Base-by-base conservation (phyloP, 2,888 invertebrate species). In the Beris chalybata region DNA sequence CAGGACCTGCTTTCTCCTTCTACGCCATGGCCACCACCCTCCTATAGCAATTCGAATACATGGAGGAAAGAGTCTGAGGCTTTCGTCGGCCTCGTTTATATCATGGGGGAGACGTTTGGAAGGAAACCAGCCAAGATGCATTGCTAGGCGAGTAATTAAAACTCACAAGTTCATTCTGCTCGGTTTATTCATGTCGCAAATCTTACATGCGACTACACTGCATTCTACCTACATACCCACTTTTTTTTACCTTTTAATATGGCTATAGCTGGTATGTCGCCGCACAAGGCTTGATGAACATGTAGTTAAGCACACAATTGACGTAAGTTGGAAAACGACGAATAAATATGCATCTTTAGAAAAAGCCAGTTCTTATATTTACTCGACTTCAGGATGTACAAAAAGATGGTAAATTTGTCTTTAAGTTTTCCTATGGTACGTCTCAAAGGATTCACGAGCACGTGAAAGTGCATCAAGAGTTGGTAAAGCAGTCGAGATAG, bases 261-360 rank as follows among this genome's bases (percentile, higher is more conserved):
- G 50, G 15, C 11, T 50, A 52, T 61, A 50, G 22, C 45, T 38
- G 29, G 47, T 38, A 61, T 61, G 61, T 52, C 22, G 50, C 61
- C 13, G 38, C n/a, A 61, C 31, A 48, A 50, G 50, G 38, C 38
- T 61, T 61, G 50, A 50, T 61, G 61, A 50, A 61, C 65, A 70
- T 68, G 67, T 67, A 69, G 68, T 70, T 70, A 70, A 70, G 69
- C 69, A 70, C 67, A 70, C 70, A 70, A 71, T 70, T 69, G 71
- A 69, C 67, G 67, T 69, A 69, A 68, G 67, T 67, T 70, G 64
- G 65, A 67, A 65, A 67, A 69, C 58, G 65, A 69, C 67, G 67
- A 70, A 69, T 69, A 70, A 69, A 69, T 69, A 69, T 69, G 67
- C 69, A 70, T 64, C 69, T 70, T 69, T 70, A 67, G 66, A 69